Conservation (phyloP, 2,113 vertebrate genomes). For the Rattus norvegicus region DNA sequence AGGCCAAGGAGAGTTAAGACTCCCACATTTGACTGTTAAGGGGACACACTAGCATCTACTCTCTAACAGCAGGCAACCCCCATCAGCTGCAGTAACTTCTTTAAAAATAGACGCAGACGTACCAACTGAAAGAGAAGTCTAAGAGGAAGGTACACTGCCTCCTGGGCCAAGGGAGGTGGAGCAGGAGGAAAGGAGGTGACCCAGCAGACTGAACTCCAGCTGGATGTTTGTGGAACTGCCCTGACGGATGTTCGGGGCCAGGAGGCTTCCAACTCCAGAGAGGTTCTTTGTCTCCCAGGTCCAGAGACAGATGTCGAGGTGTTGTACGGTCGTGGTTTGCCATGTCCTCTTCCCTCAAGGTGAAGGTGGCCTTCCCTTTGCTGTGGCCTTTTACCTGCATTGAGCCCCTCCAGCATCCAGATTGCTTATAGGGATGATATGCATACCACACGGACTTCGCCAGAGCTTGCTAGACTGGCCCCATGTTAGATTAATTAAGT, state of each 20-base stretch:
- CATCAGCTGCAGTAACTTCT: background rate
- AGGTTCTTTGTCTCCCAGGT: background rate
- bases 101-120: background rate
- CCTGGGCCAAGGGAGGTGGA: background rate
- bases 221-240: background rate
- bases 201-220: rapidly evolving
- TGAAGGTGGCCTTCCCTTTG: rapidly evolving
- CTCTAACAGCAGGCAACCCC: no score
- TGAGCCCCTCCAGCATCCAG: rapidly evolving
- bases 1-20: background rate
- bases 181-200: background rate
- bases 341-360: no score
- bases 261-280: background rate
- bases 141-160: background rate
- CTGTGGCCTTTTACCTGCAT: rapidly evolving
- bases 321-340: background rate
- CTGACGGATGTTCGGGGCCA: rapidly evolving
- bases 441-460: rapidly evolving
- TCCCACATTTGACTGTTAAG: background rate
- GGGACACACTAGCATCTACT: no score
- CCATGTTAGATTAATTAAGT: background rate
- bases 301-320: background rate
- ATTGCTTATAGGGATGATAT: background rate
- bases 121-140: background rate
- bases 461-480: rapidly evolving